These are phyloP conservation scores for Thamnophis sirtalis DNA, from an alignment of 2,113 vertebrate species.

Conservation along the genomic window DNA sequence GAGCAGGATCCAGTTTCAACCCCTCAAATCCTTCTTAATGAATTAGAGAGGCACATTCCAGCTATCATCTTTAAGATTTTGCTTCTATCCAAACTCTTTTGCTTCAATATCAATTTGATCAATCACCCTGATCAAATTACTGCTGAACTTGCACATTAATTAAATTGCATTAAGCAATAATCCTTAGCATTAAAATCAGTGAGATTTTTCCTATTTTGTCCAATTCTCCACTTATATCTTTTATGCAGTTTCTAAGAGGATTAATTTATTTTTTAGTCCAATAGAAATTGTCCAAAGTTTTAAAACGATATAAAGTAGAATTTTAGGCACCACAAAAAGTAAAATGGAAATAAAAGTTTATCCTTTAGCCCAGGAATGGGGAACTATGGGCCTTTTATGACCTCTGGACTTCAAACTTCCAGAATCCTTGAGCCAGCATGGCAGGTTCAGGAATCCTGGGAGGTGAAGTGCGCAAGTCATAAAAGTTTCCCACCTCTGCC, in stretches of 20 bases:
- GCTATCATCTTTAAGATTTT: neutral
- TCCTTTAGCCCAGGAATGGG: too few species aligned
- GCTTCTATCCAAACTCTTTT: neutral
- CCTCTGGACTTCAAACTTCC: too few species aligned
- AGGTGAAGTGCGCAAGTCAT: too few species aligned
- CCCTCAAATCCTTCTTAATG: neutral
- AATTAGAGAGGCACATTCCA: neutral
- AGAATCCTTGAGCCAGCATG: too few species aligned
- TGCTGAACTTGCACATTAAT: neutral
- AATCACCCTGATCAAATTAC: neutral
- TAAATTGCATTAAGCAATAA: neutral
- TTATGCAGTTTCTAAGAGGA: neutral
- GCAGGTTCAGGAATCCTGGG: too few species aligned
- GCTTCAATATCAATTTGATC: neutral
- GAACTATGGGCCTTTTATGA: too few species aligned
- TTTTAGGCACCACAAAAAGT: neutral
- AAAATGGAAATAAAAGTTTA: neutral
- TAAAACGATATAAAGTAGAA: neutral
- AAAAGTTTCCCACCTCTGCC: too few species aligned
- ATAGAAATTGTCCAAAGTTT: neutral
- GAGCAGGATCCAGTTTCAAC: rapidly evolving
- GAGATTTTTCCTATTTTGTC: neutral
- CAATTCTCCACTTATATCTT: neutral
- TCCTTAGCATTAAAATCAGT: neutral
- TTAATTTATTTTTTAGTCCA: neutral